Evolutionary conservation across 2,113 vertebrate genomes (phyloP).

Genomic region (Lipotes vexillifer): DNA sequence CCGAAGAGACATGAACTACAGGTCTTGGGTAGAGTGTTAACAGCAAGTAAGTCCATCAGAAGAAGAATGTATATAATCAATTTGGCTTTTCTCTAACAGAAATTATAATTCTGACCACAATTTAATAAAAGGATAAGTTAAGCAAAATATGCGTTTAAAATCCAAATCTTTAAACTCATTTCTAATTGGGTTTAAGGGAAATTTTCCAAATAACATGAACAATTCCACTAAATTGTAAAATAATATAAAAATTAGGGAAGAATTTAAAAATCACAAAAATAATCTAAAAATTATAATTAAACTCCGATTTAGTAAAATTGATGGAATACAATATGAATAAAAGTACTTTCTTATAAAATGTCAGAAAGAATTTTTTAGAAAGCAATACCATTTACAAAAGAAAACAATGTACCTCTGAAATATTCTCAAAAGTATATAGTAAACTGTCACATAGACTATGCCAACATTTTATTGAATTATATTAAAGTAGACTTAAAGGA

Average conservation of each 20-base stretch:
- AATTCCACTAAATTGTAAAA: no score
- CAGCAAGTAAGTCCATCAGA: no score
- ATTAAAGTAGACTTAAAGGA: not conserved
- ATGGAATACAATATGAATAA: not conserved
- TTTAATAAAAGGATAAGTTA: not conserved
- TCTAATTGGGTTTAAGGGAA: not conserved
- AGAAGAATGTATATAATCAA: no score
- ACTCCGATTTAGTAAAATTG: not conserved
- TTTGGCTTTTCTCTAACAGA: no score
- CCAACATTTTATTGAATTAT: not conserved
- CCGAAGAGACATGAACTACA: no score
- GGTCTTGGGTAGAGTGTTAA: no score
- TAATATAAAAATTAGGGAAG: not conserved
- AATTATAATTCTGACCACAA: not conserved
- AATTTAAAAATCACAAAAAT: not conserved
- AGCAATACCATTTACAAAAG: not conserved
- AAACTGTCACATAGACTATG: not conserved
- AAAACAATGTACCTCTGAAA: not conserved
- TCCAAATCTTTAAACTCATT: not conserved
- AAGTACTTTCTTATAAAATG: not conserved
- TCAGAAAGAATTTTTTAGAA: not conserved
- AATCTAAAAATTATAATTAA: not conserved
- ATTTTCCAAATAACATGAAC: not conserved
- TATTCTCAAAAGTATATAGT: not conserved
- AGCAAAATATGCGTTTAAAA: not conserved